A percentile compares a stretch with the other conserved stretches of the same genome.
Conservation (phyloP, 2,113 vertebrate genomes). For the Semicossyphus pulcher region DNA sequence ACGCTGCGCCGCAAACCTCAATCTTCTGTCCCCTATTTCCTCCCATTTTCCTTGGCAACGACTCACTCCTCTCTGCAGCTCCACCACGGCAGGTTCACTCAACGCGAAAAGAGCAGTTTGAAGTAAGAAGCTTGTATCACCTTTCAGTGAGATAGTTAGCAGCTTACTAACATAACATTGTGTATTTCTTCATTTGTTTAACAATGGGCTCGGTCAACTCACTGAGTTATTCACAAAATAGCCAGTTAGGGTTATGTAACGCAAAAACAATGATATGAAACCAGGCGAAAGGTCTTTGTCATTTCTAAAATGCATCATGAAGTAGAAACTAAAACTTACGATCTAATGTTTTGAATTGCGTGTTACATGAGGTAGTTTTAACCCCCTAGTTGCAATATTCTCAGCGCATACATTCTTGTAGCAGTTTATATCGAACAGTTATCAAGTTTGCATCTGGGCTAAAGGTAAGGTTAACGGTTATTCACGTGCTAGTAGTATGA, state of each 20-base stretch:
- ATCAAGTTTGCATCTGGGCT: not conserved
- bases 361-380: too few species aligned
- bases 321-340: not conserved
- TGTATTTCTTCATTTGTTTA: not conserved
- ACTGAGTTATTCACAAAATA: fast-evolving
- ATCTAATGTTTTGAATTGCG: too few species aligned
- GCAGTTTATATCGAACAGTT: not conserved
- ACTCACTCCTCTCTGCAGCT: not conserved
- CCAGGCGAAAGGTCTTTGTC: not conserved
- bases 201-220: fast-evolving
- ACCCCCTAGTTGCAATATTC: not conserved
- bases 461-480: not conserved
- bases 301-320: not conserved
- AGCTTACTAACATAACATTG: fast-evolving
- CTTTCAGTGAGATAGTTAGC: fast-evolving
- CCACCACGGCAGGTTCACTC: not conserved
- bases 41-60: fast-evolving
- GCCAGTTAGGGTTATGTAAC: slow-evolving; percentile 4
- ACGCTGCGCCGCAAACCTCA: slow-evolving; percentile 2
- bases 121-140: not conserved
- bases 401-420: fast-evolving
- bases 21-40: too few species aligned
- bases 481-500: not conserved
- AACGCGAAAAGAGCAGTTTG: fast-evolving
- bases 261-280: fast-evolving